Evolutionary conservation across 2,113 vertebrate species (phyloP).

Genomic region (Tychaedon coryphoeus): DNA sequence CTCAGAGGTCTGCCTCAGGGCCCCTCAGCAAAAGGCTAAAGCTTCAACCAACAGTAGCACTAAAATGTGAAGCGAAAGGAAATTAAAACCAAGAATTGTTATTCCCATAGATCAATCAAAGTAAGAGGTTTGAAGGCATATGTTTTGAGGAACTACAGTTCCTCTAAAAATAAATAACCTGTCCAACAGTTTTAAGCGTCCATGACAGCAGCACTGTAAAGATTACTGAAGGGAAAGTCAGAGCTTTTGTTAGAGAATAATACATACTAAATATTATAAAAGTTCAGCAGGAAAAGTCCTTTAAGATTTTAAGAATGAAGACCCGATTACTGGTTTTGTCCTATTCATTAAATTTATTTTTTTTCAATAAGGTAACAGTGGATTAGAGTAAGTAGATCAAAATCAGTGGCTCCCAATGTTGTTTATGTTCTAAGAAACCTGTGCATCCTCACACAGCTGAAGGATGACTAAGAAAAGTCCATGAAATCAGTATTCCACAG

Average conservation of each 20-base stretch:
- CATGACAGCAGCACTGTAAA: neutral
- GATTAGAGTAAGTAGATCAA: neutral
- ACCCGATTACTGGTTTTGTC: neutral
- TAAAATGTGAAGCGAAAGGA: neutral
- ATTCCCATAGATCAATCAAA: neutral
- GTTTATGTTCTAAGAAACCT: neutral
- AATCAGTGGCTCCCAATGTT: neutral
- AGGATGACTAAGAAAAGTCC: neutral
- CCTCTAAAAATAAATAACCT: neutral
- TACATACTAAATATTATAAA: neutral
- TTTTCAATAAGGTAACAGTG: neutral
- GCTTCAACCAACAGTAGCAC: neutral
- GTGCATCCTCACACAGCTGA: neutral
- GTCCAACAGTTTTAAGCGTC: neutral
- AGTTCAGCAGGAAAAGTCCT: neutral
- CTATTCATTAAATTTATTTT: neutral
- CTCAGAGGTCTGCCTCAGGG: neutral
- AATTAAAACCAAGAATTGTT: neutral
- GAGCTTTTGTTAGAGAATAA: neutral
- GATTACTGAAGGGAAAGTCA: neutral
- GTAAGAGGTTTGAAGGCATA: neutral
- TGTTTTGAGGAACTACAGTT: neutral
- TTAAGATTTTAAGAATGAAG: neutral
- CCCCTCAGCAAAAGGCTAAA: neutral
- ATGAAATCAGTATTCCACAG: neutral